A percentile compares a stretch with the other conserved stretches of the same genome.
phyloP scores from a whole-genome alignment of 2,113 vertebrate species.

The Syrmaticus mikado region DNA sequence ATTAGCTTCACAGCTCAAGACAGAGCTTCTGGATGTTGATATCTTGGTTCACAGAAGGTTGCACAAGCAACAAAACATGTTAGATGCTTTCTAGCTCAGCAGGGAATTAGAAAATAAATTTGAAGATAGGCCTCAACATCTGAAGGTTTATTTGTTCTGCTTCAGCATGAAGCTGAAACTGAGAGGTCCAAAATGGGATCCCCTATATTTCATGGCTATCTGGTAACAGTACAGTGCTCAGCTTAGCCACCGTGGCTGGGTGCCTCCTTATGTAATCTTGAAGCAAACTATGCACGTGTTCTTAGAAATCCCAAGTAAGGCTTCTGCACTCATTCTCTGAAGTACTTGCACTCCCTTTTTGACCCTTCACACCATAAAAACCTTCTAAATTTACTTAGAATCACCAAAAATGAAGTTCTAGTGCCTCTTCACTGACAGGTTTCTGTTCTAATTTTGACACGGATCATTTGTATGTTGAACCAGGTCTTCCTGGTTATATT shows the following conservation, averaged over 20 bases:
- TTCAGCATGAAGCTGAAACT: neutral
- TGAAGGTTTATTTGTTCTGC: neutral
- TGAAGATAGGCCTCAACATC: neutral
- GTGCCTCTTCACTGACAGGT: neutral
- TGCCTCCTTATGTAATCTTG: neutral
- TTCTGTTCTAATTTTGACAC: neutral
- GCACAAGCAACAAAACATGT: neutral
- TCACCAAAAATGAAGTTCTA: neutral
- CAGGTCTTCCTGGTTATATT: neutral
- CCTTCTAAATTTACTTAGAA: neutral
- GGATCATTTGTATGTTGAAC: neutral
- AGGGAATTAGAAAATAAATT: neutral
- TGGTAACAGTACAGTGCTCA: rapidly evolving
- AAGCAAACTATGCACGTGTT: neutral
- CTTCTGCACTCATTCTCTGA: neutral
- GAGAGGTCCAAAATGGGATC: neutral
- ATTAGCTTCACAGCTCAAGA: conserved; percentile 1
- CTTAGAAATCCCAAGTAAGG: neutral
- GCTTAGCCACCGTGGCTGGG: neutral
- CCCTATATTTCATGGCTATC: neutral
- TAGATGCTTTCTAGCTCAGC: neutral
- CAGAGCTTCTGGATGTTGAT: neutral
- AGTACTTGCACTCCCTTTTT: neutral
- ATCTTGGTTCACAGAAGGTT: neutral
- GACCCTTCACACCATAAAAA: neutral